Base-by-base conservation (phyloP, 30 jellyfish, hydroid and myxozoan genomes). In the Hydra vulgaris region DNA sequence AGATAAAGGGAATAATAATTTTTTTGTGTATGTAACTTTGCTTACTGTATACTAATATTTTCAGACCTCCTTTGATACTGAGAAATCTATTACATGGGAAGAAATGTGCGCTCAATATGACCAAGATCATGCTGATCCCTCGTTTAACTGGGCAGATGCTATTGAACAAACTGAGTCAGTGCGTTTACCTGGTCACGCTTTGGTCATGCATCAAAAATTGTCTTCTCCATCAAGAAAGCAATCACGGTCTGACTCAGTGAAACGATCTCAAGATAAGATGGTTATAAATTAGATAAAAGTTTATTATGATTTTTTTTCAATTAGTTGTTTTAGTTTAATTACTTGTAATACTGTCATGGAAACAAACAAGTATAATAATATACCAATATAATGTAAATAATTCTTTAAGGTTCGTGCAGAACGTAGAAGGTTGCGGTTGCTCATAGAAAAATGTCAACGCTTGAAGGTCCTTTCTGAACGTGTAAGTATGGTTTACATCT, bases 141-240 rank as follows among this genome's bases (percentile, higher is more conserved):
- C 79, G 20, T 27, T 81, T 24, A 78, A 79, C 23, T 92, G 96
- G 95, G 98, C 91, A 0, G 98, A 92, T 18, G 40, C 82, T 66
- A 69, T 89, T 53, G 96, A 84, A 71, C 12, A 20, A 20, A 77
- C 74, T 7, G 98, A 92, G 70, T 84, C 95, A n/a, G 85, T 85
- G 21, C 88, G 98, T 17, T 86, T 84, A 18, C 98, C 98, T 40
- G 98, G 98, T 3, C 85, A 92, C 24, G 98, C 98, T 0, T 67
- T 92, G n/a, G 98, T 85, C 27, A 79, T 92, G 94, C 98, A 92
- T 76, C 96, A 92, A 61, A 87, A 84, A 85, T 78, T 92, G 78
- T 92, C 98, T 4, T 92, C 98, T 12, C 98, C 98, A 0, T 92
- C 98, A 21, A 74, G 98, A 53, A 87, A 79, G 21, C 79, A 92